These are phyloP conservation scores for Zosterops borbonicus DNA, from an alignment of 2,113 vertebrate species.

Conservation along the genomic window DNA sequence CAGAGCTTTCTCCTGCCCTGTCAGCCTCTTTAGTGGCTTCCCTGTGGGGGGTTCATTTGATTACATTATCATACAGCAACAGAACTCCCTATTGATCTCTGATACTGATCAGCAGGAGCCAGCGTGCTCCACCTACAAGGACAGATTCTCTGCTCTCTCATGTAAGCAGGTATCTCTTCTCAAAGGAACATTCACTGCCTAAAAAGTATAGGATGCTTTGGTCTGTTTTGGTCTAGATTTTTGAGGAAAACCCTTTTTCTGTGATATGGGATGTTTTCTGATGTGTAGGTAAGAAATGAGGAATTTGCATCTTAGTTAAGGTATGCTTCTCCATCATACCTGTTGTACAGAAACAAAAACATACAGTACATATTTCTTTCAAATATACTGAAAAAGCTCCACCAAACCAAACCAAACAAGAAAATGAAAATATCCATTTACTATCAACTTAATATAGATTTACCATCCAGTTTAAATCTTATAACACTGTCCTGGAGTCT, in stretches of 20 bases:
- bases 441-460: neutral
- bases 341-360: neutral
- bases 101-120: neutral
- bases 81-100: neutral
- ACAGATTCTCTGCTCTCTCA: neutral
- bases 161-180: neutral
- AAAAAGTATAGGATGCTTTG: neutral
- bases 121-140: neutral
- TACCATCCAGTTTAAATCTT: neutral
- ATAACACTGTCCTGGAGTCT: neutral
- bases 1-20: neutral
- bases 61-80: neutral
- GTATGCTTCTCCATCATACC: neutral
- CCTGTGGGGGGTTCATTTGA: neutral
- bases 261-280: neutral
- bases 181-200: neutral
- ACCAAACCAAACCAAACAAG: neutral
- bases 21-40: neutral
- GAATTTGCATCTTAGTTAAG: neutral
- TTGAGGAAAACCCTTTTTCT: neutral
- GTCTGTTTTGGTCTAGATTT: neutral
- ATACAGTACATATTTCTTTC: neutral
- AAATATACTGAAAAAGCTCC: neutral
- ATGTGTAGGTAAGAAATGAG: neutral
- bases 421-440: neutral